Base-by-base conservation (phyloP, 2,888 invertebrate species). In the Cheilosia vulpina region DNA sequence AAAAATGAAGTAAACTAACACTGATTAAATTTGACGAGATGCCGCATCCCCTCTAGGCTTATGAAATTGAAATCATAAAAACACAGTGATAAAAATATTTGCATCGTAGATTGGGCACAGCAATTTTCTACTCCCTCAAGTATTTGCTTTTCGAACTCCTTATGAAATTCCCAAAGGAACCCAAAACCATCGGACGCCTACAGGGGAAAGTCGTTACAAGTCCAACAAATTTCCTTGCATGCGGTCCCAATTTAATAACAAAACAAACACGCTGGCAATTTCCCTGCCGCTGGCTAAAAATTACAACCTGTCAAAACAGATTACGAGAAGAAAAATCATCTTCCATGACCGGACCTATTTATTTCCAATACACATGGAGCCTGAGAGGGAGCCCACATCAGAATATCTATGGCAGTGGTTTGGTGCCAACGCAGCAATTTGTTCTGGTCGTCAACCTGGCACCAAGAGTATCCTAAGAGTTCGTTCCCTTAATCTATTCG, bases 241-340 rank as follows among this genome's bases (percentile, higher is more conserved):
- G 58, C 50, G 50, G 38, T 41, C 17, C 21, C 13, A 47, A 69
- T 41, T 78, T 57, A 69, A 68, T 53, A 60, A 38, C n/a, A 72
- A 73, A 73, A 66, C 80, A 80, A 72, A 80, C 66, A 73, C 53
- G 53, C 45, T 47, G 11, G 19, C 34, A 58, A 15, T 50, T 47
- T 24, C 9, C 19, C 27, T n/a, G 60, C 72, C 31, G 17, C 52
- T 27, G 73, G 80, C 55, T 60, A 53, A 21, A 68, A 73, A 68
- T 80, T 73, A 62, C 73, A 73, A 55, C 72, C 73, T 73, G 80
- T 80, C 80, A 73, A 73, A 80, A 47, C 53, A 73, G 60, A 73
- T 80, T 73, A 66, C 60, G 73, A 41, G 38, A 73, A 45, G 66
- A 65, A 66, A 72, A 72, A 73, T 72, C 60, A 52, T 78, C 53